Conservation (phyloP, 1,140 invertebrate genomes). For the Drosophila subobscura region DNA sequence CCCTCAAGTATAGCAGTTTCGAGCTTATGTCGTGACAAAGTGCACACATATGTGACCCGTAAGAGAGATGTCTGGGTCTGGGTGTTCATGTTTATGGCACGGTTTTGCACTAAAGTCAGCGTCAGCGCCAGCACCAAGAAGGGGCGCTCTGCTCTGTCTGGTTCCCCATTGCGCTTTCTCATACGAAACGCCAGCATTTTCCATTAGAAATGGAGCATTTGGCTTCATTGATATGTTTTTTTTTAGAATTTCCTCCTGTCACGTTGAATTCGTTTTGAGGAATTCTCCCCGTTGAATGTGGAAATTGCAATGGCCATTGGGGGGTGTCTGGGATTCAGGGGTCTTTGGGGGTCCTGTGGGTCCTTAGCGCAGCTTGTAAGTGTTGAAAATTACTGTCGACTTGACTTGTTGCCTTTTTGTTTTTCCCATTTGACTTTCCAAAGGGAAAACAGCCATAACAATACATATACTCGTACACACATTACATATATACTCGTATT, state of each 20-base stretch:
- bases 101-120: slow-evolving; percentile 73
- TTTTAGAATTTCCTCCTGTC: slow-evolving; percentile 9
- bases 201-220: slow-evolving; percentile 5
- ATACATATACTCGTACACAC: slow-evolving; percentile 20
- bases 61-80: slow-evolving; percentile 26
- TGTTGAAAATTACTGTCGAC: slow-evolving; percentile 82
- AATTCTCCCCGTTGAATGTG: slow-evolving; percentile 44
- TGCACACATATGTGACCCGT: slow-evolving; percentile 74
- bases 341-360: slow-evolving; percentile 7
- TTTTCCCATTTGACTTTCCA: slow-evolving; percentile 42
- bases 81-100: slow-evolving; percentile 72
- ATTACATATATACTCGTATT: neutral
- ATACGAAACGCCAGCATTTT: slow-evolving; percentile 22
- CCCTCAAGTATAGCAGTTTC: slow-evolving; percentile 37
- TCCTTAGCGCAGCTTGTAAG: slow-evolving; percentile 64
- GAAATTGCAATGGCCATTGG: slow-evolving; percentile 54
- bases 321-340: neutral
- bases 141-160: slow-evolving; percentile 27
- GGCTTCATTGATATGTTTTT: slow-evolving; percentile 1
- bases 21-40: slow-evolving; percentile 81
- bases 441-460: slow-evolving; percentile 46
- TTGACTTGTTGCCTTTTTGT: slow-evolving; percentile 81
- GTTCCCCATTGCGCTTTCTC: slow-evolving; percentile 55
- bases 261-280: slow-evolving; percentile 44
- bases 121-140: slow-evolving; percentile 54